Evolutionary conservation across 1,140 invertebrate genomes (phyloP).

Genomic region (Anoplophora glabripennis): DNA sequence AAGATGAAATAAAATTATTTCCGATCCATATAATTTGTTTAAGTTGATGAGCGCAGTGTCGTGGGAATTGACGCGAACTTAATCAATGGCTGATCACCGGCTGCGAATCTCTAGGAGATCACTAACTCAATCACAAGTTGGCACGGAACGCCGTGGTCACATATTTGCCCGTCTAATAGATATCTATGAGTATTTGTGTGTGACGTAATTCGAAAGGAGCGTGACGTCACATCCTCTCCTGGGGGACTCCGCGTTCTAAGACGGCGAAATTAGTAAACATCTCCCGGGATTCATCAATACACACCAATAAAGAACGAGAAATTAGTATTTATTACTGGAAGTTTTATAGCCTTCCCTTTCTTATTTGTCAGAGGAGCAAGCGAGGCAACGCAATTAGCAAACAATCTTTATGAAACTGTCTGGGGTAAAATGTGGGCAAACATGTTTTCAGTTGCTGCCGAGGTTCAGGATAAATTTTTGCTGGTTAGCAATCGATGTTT

Average conservation of each 20-base stretch:
- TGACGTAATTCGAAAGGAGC: slow-evolving; percentile 41
- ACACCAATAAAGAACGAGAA: slow-evolving; percentile 1
- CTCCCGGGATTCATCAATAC: slow-evolving; percentile 10
- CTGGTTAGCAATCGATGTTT: too few species aligned
- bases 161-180: slow-evolving; percentile 43
- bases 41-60: slow-evolving; percentile 28
- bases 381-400: too few species aligned
- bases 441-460: too few species aligned
- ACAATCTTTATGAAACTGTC: too few species aligned
- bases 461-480: too few species aligned
- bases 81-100: slow-evolving; percentile 42
- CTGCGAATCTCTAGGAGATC: slow-evolving; percentile 21
- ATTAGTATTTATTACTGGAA: slow-evolving; percentile 7
- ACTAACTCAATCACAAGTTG: slow-evolving; percentile 46
- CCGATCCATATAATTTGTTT: slow-evolving; percentile 21
- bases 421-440: too few species aligned
- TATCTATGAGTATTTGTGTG: slow-evolving; percentile 44
- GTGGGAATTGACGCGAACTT: slow-evolving; percentile 41
- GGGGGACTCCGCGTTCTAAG: slow-evolving; percentile 6
- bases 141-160: slow-evolving; percentile 40
- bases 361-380: too few species aligned
- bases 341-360: neutral
- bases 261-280: slow-evolving; percentile 24
- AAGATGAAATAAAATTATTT: neutral
- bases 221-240: slow-evolving; percentile 38